phyloP scores from a whole-genome alignment of 1,140 invertebrate species.

The Caenorhabditis tropicalis region DNA sequence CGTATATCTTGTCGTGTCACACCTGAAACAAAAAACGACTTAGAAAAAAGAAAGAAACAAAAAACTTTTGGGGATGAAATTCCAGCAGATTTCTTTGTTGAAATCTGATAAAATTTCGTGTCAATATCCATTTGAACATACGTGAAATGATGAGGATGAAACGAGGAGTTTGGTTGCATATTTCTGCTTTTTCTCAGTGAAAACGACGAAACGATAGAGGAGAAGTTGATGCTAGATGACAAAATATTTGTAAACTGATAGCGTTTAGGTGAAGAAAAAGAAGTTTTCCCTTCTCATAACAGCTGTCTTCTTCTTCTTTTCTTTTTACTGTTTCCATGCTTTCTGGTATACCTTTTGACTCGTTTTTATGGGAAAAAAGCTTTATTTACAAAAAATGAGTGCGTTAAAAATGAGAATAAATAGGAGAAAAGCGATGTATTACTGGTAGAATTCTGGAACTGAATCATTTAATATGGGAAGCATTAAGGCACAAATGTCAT shows the following conservation, averaged over 20 bases:
- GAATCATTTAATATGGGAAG: not conserved
- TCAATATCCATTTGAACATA: slow-evolving; percentile 28
- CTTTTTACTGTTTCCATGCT: not conserved
- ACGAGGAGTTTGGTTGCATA: slow-evolving; percentile 34
- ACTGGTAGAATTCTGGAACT: not conserved
- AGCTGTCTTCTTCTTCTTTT: not conserved
- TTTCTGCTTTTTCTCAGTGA: not conserved
- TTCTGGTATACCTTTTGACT: not conserved
- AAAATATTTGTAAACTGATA: slow-evolving; percentile 36
- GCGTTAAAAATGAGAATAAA: not conserved
- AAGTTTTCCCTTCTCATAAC: not conserved
- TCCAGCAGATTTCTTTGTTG: slow-evolving; percentile 25
- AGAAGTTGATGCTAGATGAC: not conserved
- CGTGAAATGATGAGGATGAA: slow-evolving; percentile 34
- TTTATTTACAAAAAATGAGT: slow-evolving; percentile 28
- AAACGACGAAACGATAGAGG: no score
- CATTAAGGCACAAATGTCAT: slow-evolving; percentile 27
- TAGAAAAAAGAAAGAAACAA: not conserved
- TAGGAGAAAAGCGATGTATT: not conserved
- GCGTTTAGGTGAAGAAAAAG: not conserved
- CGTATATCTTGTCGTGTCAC: slow-evolving; percentile 15
- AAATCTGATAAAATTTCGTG: slow-evolving; percentile 34
- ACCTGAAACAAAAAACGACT: slow-evolving; percentile 21
- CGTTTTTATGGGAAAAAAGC: not conserved
- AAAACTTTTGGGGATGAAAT: slow-evolving; percentile 24